Evolutionary conservation across 1,140 invertebrate species (phyloP), one percentile per base, ranked within the genome.

Genomic region (Magallana angulata): DNA sequence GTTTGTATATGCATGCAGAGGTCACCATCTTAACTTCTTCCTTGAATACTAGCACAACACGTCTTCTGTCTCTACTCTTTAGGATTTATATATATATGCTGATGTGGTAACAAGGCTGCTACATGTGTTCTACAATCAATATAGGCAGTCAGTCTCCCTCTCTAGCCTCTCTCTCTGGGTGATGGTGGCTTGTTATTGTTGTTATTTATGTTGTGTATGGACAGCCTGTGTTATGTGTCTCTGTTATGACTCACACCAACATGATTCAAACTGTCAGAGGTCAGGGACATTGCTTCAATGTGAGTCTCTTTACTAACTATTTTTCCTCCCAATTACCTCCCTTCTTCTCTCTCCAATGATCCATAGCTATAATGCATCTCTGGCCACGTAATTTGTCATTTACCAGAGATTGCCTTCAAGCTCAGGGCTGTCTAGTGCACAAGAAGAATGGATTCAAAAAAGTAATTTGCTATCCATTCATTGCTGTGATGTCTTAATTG

Each of bases 71-170:
- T 76, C 7, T 76, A 24, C 24, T 24, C 24, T 24, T 24, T 24
- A 76, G 68, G 68, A 76, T 76, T 30, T 76, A 30, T 76, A 64
- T n/a, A n/a, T n/a, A n/a, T 64, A 64, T 48, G 36, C 36, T 48
- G 36, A 18, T 64, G 18, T 64, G 16, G 14, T 64, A n/a, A 76
- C 68, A 76, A 8, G 68, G 68, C 9, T 76, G 14, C 18, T 30
- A 30, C 64, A 71, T 76, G 68, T 76, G 36, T 36, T 48, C 36
- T 30, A 76, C 24, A 76, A 76, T 76, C 68, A 76, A 76, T 76
- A 76, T 18, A 7, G 36, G 68, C 24, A 30, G 68, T 76, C 11
- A 76, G 24, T 8, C 18, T 76, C 68, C 3, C 1, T 48, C 36
- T 48, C 36, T 48, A 48, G 36, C 36, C 36, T 48, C 36, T 36